Percentiles rank a stretch among this genome's conserved stretches.
Evolutionary conservation across 35 echinoderm and acorn worm genomes (phyloP).

Genomic region (Antedon bifida): DNA sequence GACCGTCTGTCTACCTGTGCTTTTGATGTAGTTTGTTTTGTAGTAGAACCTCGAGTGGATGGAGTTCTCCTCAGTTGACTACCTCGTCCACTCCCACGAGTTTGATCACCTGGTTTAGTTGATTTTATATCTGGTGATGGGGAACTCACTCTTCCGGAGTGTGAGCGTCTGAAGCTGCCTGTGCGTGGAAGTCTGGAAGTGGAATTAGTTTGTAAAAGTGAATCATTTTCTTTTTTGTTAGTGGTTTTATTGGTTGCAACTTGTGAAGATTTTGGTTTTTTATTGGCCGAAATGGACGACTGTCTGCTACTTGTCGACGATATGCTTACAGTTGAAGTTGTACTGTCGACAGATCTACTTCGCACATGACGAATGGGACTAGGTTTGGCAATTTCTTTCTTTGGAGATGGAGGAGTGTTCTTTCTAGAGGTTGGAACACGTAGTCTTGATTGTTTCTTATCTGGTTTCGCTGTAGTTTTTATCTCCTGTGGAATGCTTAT

Average conservation of each 20-base stretch:
- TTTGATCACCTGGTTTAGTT: neutral
- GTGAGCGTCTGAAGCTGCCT: neutral
- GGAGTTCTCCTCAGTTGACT: neutral
- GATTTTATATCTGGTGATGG: neutral
- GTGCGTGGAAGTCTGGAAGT: neutral
- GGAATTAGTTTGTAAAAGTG: neutral
- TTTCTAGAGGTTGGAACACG: neutral
- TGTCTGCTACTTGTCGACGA: neutral
- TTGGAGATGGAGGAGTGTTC: neutral
- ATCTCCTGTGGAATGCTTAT: neutral
- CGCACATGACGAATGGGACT: neutral
- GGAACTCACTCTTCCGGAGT: neutral
- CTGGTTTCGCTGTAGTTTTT: neutral
- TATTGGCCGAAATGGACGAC: neutral
- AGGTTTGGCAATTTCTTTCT: neutral
- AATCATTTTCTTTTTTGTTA: neutral
- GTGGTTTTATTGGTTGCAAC: neutral
- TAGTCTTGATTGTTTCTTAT: neutral
- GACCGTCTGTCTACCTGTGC: neutral
- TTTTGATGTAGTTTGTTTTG: neutral
- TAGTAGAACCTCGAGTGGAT: neutral
- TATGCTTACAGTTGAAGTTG: conserved; percentile 1
- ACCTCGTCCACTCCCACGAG: neutral
- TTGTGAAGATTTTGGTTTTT: too few species aligned
- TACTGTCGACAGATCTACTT: conserved; percentile 1